phyloP scores from a whole-genome alignment of 2,888 invertebrate species.

The Drosophila limbata region DNA sequence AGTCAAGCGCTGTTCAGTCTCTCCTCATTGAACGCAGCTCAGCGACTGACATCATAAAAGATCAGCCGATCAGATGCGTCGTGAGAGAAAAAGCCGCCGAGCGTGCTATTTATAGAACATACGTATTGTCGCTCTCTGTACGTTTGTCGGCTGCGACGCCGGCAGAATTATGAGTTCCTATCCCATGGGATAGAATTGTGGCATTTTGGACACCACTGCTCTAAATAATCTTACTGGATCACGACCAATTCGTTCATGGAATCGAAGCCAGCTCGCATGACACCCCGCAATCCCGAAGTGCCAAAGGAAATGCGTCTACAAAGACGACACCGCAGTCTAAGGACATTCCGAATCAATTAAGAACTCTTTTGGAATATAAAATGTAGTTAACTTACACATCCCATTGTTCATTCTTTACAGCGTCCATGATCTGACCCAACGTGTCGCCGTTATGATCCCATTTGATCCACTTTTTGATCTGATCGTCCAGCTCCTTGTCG shows the following conservation, averaged over 20 bases:
- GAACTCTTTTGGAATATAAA: background rate
- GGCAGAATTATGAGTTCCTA: no score
- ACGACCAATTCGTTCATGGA: constrained; percentile 98
- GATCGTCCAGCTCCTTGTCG: constrained; percentile 87
- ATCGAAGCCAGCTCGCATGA: constrained; percentile 97
- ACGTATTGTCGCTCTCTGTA: no score
- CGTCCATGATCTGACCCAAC: constrained; percentile 87
- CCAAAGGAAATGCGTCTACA: constrained; percentile 14
- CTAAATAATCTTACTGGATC: constrained; percentile 13
- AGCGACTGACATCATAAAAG: no score
- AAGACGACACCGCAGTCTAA: constrained; percentile 16
- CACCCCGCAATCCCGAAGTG: constrained; percentile 87
- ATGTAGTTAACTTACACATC: constrained; percentile 60
- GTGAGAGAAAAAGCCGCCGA: no score
- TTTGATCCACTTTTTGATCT: constrained; percentile 90
- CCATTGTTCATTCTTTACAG: constrained; percentile 87
- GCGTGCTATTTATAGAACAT: no score
- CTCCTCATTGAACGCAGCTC: no score
- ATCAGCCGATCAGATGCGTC: no score
- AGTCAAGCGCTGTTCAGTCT: no score
- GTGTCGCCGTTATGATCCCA: constrained; percentile 92
- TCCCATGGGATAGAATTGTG: no score
- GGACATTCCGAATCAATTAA: background rate
- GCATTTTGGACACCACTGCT: no score
- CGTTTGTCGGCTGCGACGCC: no score